phyloP scores from a whole-genome alignment of 2,797 vertebrate species.

The Selene dorsalis region DNA sequence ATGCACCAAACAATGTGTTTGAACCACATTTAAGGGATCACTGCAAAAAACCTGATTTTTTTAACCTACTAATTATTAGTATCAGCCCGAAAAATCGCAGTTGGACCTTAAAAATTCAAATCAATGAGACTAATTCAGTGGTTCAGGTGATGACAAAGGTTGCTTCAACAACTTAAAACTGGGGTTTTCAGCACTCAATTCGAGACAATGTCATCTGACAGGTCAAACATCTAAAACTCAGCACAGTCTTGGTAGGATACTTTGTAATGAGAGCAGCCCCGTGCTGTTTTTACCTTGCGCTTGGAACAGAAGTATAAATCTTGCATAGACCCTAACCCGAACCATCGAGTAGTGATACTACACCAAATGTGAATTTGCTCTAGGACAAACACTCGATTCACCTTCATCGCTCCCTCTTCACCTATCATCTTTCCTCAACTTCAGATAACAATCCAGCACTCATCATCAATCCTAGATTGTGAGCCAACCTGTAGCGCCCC shows the following conservation, averaged over 20 bases:
- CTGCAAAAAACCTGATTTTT: no score
- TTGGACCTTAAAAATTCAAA: no score
- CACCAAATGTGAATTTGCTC: not conserved
- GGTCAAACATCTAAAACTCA: not conserved
- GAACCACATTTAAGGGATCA: no score
- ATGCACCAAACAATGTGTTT: no score
- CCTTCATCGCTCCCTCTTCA: slow-evolving; percentile 59
- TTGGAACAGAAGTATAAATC: not conserved
- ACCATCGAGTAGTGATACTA: not conserved
- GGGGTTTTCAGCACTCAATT: not conserved
- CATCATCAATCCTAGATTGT: slow-evolving; percentile 56
- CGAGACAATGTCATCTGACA: not conserved
- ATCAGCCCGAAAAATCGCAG: no score
- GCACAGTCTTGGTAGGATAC: not conserved
- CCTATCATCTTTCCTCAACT: slow-evolving; percentile 57
- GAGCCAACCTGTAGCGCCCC: slow-evolving; percentile 43
- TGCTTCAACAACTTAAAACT: slow-evolving; percentile 6
- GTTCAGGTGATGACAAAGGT: not conserved
- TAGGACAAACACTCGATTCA: slow-evolving; percentile 17
- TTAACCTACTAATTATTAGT: no score
- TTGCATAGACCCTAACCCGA: no score
- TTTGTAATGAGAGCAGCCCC: not conserved
- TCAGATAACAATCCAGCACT: slow-evolving; percentile 71
- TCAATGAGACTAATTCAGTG: not conserved
- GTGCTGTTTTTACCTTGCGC: no score